A percentile compares a stretch with the other conserved stretches of the same genome.
Conservation (phyloP, 2,888 invertebrate species). For the Temnothorax unifasciatus region DNA sequence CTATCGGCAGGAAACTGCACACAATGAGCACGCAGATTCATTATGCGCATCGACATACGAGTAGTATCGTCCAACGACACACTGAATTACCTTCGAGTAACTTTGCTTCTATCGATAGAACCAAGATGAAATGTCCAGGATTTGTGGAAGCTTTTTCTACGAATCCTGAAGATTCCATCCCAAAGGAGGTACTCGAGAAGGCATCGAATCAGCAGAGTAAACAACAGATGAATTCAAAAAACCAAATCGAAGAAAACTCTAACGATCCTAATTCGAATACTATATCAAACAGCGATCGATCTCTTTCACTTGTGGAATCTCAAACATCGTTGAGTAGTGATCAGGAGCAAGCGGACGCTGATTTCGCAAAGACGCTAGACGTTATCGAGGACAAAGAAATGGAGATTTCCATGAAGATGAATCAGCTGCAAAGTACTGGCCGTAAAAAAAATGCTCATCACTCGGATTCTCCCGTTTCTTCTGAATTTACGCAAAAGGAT, state of each 20-base stretch:
- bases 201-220: not conserved
- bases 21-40: slow-evolving; percentile 43
- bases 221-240: not conserved
- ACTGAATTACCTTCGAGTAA: not conserved
- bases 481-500: not conserved
- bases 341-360: not conserved
- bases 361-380: slow-evolving; percentile 37
- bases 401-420: slow-evolving; percentile 21
- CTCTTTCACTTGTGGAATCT: not conserved
- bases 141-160: not conserved
- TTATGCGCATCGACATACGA: not conserved
- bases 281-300: not conserved
- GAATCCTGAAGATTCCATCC: not conserved
- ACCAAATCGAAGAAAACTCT: not conserved
- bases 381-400: slow-evolving; percentile 39
- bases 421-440: not conserved
- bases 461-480: not conserved
- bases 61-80: not conserved
- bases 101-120: not conserved
- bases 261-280: not conserved
- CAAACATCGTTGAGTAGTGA: not conserved
- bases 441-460: not conserved
- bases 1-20: slow-evolving; percentile 62
- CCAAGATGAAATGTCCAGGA: not conserved
- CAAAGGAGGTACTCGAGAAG: not conserved